Evolutionary conservation across 1,140 invertebrate genomes (phyloP), one percentile per base, ranked within the genome.

Genomic region (Caenorhabditis inopinata): DNA sequence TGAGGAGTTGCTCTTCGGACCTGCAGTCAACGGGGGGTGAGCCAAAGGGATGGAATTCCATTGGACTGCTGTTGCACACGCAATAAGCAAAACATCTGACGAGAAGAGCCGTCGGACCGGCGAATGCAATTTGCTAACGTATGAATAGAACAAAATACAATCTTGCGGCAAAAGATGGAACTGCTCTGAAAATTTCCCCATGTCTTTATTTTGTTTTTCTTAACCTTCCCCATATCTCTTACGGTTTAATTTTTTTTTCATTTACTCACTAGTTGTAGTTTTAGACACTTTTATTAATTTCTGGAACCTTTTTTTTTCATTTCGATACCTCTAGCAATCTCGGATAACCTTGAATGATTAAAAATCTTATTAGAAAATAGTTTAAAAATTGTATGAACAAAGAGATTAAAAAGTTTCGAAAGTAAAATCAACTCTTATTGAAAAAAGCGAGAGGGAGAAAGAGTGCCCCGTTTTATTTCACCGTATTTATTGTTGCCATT

Each of bases 81-180:
- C 58, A 68, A 68, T 38, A 68, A 68, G 58, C 29, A 38, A 68
- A 68, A 68, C 29, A 68, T 68, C 38, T 68, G 58, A 68, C 58
- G n/a, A 68, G 58, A 38, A 38, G n/a, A 38, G 32, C 58, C 58
- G 32, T 38, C 35, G 27, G 58, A 68, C 58, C 32, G 25, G 38
- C 38, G 58, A 68, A 68, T 68, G 58, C 58, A 68, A 68, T 68
- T 68, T 68, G 58, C 38, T 68, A 68, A 68, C 58, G 58, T 68
- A 68, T 68, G 58, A 68, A 68, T 68, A 18, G 58, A 32, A 38
- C n/a, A 32, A 38, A 11, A 68, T 38, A 68, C 58, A 68, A 68
- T 68, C 27, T 16, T 58, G 32, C 29, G 32, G 21, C 32, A 6
- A 11, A 68, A 21, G 27, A n/a, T 4, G 3, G 2, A 18, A 18